phyloP scores from a whole-genome alignment of 1,140 invertebrate species.

The Nomia melanderi region DNA sequence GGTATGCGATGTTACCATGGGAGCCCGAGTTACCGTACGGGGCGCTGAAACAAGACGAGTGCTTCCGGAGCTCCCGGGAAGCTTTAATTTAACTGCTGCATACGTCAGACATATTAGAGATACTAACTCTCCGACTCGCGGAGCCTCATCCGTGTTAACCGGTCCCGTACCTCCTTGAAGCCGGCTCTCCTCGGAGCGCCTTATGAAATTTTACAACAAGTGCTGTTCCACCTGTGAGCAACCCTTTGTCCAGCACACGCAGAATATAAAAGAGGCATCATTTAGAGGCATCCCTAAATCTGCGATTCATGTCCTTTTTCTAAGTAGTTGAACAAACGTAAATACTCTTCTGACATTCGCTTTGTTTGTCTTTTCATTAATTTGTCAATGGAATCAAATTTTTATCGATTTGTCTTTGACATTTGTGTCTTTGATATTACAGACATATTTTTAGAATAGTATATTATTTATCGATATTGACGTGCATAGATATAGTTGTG shows the following conservation, averaged over 20 bases:
- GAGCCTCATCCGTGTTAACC: conserved; percentile 49
- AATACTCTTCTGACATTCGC: no score
- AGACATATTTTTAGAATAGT: no score
- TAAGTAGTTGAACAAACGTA: no score
- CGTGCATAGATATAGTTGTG: no score
- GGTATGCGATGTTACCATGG: conserved; percentile 65
- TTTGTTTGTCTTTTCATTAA: no score
- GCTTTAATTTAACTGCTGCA: conserved; percentile 70
- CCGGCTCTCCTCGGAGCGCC: conserved; percentile 27
- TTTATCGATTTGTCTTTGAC: no score
- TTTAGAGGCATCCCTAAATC: no score
- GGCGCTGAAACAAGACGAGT: conserved; percentile 56
- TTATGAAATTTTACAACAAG: conserved; percentile 57
- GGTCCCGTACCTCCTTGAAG: conserved; percentile 51
- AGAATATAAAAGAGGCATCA: conserved; percentile 15
- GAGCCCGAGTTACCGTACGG: conserved; percentile 54
- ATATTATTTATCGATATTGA: no score
- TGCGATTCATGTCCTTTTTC: no score
- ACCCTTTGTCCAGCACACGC: conserved; percentile 24
- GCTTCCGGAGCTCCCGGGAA: conserved; percentile 38
- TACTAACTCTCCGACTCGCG: conserved; percentile 57
- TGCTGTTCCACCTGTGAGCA: not conserved
- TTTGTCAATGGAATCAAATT: no score
- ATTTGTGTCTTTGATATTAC: no score
- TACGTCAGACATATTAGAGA: conserved; percentile 67